Evolutionary conservation across 2,888 invertebrate genomes (phyloP).

Genomic region (Elaeidobius kamerunicus): DNA sequence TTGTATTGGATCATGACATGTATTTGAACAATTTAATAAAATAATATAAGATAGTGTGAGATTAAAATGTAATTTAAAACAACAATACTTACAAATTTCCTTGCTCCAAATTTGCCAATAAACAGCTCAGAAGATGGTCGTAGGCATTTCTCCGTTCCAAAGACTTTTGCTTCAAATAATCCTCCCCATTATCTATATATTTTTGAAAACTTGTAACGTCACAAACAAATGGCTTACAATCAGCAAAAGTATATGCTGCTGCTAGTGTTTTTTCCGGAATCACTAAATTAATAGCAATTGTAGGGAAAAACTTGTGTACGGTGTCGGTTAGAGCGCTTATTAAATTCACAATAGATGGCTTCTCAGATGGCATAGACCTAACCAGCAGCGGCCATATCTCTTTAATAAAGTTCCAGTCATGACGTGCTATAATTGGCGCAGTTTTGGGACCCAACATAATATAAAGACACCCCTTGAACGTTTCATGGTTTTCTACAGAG

Average conservation of each 20-base stretch:
- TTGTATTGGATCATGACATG: too few relatives aligned
- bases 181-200: constrained; percentile 47
- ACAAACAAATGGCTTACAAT: constrained; percentile 44
- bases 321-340: constrained; percentile 57
- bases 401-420: constrained; percentile 71
- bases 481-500: constrained; percentile 61
- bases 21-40: too few relatives aligned
- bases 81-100: constrained; percentile 51
- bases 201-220: constrained; percentile 47
- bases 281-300: constrained; percentile 58
- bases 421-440: constrained; percentile 63
- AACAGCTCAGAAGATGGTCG: constrained; percentile 49
- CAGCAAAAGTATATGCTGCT: constrained; percentile 52
- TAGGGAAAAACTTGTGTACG: constrained; percentile 60
- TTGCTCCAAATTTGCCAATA: constrained; percentile 57
- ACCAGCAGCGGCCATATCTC: constrained; percentile 78
- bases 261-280: constrained; percentile 55
- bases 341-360: constrained; percentile 71
- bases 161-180: constrained; percentile 46
- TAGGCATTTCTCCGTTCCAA: constrained; percentile 54
- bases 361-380: constrained; percentile 78
- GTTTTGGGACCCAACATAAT: constrained; percentile 67
- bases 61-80: too few relatives aligned
- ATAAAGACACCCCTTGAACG: constrained; percentile 76
- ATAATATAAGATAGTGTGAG: too few relatives aligned